These are phyloP conservation scores for Dicerorhinus sumatrensis DNA, from an alignment of 2,113 vertebrate genomes.

Conservation along the genomic window DNA sequence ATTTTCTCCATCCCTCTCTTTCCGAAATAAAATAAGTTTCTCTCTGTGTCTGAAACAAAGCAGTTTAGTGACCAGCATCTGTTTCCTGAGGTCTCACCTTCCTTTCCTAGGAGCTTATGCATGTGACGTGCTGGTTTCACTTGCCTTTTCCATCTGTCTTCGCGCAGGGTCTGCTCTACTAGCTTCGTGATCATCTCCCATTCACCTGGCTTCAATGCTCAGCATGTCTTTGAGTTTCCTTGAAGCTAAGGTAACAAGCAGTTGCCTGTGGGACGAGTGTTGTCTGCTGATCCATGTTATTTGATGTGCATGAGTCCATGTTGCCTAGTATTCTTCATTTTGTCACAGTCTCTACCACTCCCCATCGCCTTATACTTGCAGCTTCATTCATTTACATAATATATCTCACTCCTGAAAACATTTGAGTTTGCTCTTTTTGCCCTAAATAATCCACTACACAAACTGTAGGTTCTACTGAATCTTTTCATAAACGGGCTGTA, in stretches of 20 bases:
- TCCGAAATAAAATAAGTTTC: neutral
- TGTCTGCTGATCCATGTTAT: neutral
- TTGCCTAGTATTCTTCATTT: neutral
- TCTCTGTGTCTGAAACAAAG: neutral
- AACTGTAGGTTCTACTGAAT: neutral
- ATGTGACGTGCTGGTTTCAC: neutral
- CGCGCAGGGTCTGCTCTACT: neutral
- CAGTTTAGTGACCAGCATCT: neutral
- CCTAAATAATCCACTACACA: neutral
- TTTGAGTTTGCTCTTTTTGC: neutral
- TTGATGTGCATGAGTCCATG: neutral
- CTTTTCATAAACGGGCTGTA: neutral
- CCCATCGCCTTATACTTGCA: neutral
- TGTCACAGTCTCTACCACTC: neutral
- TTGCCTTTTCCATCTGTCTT: neutral
- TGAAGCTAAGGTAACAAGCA: neutral
- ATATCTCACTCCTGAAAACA: neutral
- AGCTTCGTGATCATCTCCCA: neutral
- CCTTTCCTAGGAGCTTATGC: neutral
- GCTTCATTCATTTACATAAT: neutral
- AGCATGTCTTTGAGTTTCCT: neutral
- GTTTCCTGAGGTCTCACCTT: neutral
- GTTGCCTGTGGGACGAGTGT: neutral
- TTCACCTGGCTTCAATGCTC: neutral
- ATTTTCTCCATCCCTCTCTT: neutral